Evolutionary conservation across 2,888 invertebrate genomes (phyloP).

Genomic region (Tenthredo livida): DNA sequence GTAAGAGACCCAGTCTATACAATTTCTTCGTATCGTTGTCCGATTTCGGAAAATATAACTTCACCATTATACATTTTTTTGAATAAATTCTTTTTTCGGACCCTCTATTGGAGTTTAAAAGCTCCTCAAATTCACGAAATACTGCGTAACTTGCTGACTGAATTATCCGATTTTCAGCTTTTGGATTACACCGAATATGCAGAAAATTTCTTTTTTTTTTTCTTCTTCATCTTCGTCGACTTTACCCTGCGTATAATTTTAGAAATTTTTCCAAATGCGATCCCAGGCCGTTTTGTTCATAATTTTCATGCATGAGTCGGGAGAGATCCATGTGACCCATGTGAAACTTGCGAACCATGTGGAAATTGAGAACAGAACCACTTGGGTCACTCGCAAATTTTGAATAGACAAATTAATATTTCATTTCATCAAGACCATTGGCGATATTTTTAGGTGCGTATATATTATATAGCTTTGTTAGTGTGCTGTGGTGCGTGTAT

Average conservation of each 20-base stretch:
- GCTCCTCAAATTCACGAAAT: not conserved
- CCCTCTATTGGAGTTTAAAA: not conserved
- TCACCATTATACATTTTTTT: not conserved
- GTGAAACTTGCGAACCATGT: not conserved
- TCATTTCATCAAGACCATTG: not conserved
- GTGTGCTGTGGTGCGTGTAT: conserved; percentile 52
- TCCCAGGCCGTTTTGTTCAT: not conserved
- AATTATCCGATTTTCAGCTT: not conserved
- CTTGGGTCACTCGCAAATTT: not conserved
- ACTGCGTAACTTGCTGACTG: not conserved
- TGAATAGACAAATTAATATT: conserved; percentile 9
- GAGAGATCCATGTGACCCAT: not conserved
- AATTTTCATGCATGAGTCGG: not conserved
- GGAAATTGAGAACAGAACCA: not conserved
- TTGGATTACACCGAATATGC: not conserved
- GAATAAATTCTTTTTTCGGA: not conserved
- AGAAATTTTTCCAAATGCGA: not conserved
- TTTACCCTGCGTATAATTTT: not conserved
- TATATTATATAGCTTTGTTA: conserved; percentile 25
- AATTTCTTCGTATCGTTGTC: not conserved
- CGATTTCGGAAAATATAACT: not conserved
- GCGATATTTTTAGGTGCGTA: conserved; percentile 24
- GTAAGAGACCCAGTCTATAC: not conserved
- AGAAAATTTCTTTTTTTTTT: not conserved
- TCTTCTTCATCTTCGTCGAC: not conserved